Evolutionary conservation across 2,113 vertebrate species (phyloP), one percentile per base, ranked within the genome.

Genomic region (Onychostruthus taczanowskii): DNA sequence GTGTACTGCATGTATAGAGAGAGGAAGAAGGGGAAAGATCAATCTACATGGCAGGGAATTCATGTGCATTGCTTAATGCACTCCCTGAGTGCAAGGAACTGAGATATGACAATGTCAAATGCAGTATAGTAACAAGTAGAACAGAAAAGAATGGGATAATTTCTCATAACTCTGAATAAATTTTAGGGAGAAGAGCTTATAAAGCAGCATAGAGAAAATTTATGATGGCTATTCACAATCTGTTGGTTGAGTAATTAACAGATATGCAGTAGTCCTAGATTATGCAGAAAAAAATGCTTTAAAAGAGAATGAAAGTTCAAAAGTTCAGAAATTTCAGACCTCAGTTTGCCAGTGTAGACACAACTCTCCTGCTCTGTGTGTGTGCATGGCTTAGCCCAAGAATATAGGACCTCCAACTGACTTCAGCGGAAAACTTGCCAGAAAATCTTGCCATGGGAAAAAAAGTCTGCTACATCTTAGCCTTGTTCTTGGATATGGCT

Each of bases 1-100:
- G 35, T 47, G 35, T 22, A 30, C 10, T n/a, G 55, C 35, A 39
- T 1, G 1, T 22, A 35, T 0, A 33, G 24, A 16, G 17, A 41
- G n/a, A 87, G 12, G n/a, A 89, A 50, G 55, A 89, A 93, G 30
- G 20, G 21, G 14, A 73, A 73, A 46, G 31, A 79, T 24, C 66
- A 82, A 91, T 30, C 16, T 46, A n/a, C 9, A 13, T 4, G 7
- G 47, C 46, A 76, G 28, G 31, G 18, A 84, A 69, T 13, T 63
- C 68, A 55, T 5, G 16, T 1, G 1, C 14, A 27, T n/a, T 52
- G 39, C 49, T 73, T 68, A 75, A 68, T 35, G 46, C 33, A 31
- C 11, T 62, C 18, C 37, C 53, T 61, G 28, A 33, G 33, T 41
- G 55, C 50, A 88, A 80, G 33, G 17, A 87, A 62, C 43, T 56